Evolutionary conservation across 23 tunicate species (phyloP).

Genomic region (Pegea sp.): DNA sequence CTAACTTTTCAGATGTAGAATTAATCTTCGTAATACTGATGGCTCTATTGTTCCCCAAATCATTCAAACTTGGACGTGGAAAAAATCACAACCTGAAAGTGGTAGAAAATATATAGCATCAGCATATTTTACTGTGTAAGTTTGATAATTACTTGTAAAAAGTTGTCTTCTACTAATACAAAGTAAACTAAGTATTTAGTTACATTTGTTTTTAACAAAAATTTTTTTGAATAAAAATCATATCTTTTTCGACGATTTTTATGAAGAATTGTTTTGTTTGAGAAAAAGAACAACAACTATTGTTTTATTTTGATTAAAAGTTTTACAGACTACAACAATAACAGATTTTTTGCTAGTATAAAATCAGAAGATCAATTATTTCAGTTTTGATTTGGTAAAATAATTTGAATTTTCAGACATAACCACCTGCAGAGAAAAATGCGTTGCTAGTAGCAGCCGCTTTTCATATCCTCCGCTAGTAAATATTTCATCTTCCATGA

Average conservation of each 20-base stretch:
- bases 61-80: slow-evolving; percentile 48
- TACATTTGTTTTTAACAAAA: too few relatives aligned
- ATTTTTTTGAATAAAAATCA: too few relatives aligned
- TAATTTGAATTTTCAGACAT: neutral
- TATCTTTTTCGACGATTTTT: too few relatives aligned
- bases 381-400: neutral
- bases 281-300: too few relatives aligned
- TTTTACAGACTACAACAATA: too few relatives aligned
- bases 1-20: slow-evolving; percentile 14
- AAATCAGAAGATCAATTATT: neutral
- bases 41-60: slow-evolving; percentile 6
- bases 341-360: too few relatives aligned
- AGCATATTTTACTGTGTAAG: slow-evolving; percentile 9
- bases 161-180: too few relatives aligned
- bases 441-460: slow-evolving; percentile 24
- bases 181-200: too few relatives aligned
- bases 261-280: too few relatives aligned
- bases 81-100: slow-evolving; percentile 10
- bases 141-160: too few relatives aligned
- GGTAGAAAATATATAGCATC: slow-evolving; percentile 39
- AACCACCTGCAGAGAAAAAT: neutral
- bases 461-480: slow-evolving; percentile 63
- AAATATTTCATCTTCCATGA: slow-evolving; percentile 15
- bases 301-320: too few relatives aligned
- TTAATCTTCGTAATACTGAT: slow-evolving; percentile 1